Evolutionary conservation across 1,140 invertebrate genomes (phyloP).

Genomic region (Phenacoccus solenopsis): DNA sequence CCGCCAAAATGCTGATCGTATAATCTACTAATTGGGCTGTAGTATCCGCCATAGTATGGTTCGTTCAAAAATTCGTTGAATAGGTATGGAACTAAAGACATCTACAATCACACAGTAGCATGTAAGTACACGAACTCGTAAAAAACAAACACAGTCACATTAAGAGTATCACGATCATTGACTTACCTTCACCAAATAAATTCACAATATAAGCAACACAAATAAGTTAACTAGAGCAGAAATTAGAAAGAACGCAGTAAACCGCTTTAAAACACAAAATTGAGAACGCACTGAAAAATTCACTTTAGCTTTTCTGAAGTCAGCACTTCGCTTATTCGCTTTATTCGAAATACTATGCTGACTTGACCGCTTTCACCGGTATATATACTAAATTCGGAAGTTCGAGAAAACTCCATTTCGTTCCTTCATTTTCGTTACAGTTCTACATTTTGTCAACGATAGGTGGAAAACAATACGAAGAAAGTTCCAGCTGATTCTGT

Average conservation of each 20-base stretch:
- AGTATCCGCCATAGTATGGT: not conserved
- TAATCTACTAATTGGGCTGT: not conserved
- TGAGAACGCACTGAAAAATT: not conserved
- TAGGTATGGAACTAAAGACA: not conserved
- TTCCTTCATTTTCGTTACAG: not conserved
- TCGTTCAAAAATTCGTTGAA: not conserved
- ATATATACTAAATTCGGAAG: not conserved
- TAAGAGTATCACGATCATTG: not conserved
- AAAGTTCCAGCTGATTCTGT: too few species aligned
- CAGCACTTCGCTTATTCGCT: not conserved
- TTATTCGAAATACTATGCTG: not conserved
- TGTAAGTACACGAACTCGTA: too few species aligned
- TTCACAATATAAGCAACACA: too few species aligned
- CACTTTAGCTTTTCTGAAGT: too few species aligned
- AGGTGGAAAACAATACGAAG: too few species aligned
- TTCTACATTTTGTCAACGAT: too few species aligned
- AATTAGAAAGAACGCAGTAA: too few species aligned
- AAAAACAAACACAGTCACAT: too few species aligned
- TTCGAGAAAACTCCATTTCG: not conserved
- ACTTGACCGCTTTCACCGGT: not conserved
- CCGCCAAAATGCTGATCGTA: constrained; percentile 15
- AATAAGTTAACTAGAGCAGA: too few species aligned
- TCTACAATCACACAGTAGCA: not conserved
- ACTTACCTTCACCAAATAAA: too few species aligned
- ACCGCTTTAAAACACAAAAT: not conserved